Evolutionary conservation across 2,888 invertebrate species (phyloP), one percentile per base, ranked within the genome.

Genomic region (Chrysina gloriosa): DNA sequence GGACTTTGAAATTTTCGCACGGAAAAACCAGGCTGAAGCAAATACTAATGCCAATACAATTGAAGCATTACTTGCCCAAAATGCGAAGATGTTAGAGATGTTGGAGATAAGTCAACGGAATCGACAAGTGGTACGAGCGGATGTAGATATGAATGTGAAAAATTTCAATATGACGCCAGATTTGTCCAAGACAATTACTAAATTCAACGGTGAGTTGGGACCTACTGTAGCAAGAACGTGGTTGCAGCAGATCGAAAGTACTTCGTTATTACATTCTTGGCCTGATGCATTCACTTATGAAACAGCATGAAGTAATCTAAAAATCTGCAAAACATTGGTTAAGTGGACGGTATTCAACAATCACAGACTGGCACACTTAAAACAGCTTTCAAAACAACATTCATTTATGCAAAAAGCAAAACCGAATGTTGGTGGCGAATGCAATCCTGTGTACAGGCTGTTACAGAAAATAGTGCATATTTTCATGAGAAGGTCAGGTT

Each of bases 401-500:
- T 36, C n/a, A 36, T 36, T 6, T 36, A 36, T 9, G n/a, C 6
- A 36, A 36, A 3, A 3, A 36, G 36, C n/a, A 36, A 36, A 4
- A 36, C 36, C n/a, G n/a, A 7, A 36, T 36, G 36, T 36, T 36
- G 36, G 36, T 11, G n/a, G 36, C 5, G n/a, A 11, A 36, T 36
- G 36, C 36, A 36, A 9, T n/a, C 6, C 5, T 11, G 36, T 3
- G 36, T 36, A 7, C 36, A 36, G 36, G 2, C n/a, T 7, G 3
- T n/a, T n/a, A 36, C 6, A 9, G 36, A 36, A 9, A 36, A 3
- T 36, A 11, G 9, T n/a, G n/a, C n/a, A 36, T 36, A 36, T n/a
- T 36, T 36, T 9, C 36, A 36, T 36, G 36, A 36, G n/a, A 36
- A 36, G 36, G 36, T 36, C n/a, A n/a, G n/a, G n/a, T n/a, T n/a